Percentiles rank a stretch among this genome's conserved stretches.
Conservation (phyloP, 2,113 vertebrate species). For the Empidonax alnorum region DNA sequence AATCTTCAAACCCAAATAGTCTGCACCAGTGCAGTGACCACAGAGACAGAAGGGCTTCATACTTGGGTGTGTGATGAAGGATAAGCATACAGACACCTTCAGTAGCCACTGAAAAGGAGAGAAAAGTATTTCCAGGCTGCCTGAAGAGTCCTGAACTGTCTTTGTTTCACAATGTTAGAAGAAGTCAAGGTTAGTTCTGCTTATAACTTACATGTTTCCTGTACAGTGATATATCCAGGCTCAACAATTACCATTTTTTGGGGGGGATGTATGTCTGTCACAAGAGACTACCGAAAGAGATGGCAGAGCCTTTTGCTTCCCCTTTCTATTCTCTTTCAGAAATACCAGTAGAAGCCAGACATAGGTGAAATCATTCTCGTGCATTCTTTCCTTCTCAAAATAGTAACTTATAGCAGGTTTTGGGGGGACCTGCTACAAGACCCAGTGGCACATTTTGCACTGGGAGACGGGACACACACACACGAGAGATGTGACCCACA, state of each 20-base stretch:
- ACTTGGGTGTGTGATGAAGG: not conserved
- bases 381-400: not conserved
- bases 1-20: constrained; percentile 39
- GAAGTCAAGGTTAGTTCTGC: not conserved
- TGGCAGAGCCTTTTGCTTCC: not conserved
- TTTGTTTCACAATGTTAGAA: not conserved
- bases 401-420: not conserved
- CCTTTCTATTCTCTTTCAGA: not conserved
- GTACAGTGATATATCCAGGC: not conserved
- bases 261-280: accelerated
- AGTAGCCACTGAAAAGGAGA: not conserved
- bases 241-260: not conserved
- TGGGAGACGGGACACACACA: no score
- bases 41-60: not conserved
- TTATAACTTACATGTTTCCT: not conserved
- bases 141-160: not conserved
- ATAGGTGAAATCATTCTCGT: not conserved
- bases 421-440: no score
- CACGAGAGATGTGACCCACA: no score
- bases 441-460: no score
- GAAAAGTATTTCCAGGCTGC: not conserved
- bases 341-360: not conserved
- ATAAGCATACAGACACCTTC: not conserved
- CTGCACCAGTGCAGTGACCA: constrained; percentile 6
- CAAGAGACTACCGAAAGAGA: not conserved